These are phyloP conservation scores for Tarsius wallacei DNA, from an alignment of 2,797 vertebrate species.

Conservation along the genomic window DNA sequence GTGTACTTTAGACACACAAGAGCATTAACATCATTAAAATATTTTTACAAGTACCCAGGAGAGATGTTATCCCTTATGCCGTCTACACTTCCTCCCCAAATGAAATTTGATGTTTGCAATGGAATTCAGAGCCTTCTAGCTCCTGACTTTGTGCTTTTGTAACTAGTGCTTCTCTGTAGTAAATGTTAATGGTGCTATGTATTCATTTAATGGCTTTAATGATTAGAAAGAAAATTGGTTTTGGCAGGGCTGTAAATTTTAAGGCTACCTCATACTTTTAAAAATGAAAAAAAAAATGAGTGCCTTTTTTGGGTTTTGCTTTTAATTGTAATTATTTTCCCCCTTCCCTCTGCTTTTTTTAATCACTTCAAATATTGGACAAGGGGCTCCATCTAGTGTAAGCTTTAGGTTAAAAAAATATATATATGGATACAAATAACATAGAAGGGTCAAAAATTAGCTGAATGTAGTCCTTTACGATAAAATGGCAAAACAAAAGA, in stretches of 20 bases:
- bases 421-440: neutral
- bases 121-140: neutral
- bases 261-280: neutral
- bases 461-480: neutral
- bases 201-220: neutral
- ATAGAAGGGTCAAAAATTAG: neutral
- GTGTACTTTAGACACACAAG: neutral
- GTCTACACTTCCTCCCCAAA: neutral
- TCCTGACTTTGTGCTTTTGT: neutral
- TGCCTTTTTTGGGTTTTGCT: slow-evolving; percentile 14
- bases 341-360: neutral
- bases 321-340: neutral
- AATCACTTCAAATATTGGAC: slow-evolving; percentile 83
- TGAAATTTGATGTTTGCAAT: neutral
- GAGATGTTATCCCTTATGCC: neutral
- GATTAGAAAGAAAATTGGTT: slow-evolving; percentile 14
- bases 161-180: neutral
- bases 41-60: neutral
- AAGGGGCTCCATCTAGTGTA: slow-evolving; percentile 91
- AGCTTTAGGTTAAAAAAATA: slow-evolving; percentile 70
- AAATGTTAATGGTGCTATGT: neutral
- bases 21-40: neutral
- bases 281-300: slow-evolving; percentile 14
- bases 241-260: slow-evolving; percentile 56
- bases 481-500: slow-evolving; percentile 39